Percentiles rank a stretch among this genome's conserved stretches.
Evolutionary conservation across 2,113 vertebrate genomes (phyloP).

Genomic region (Pica pica): DNA sequence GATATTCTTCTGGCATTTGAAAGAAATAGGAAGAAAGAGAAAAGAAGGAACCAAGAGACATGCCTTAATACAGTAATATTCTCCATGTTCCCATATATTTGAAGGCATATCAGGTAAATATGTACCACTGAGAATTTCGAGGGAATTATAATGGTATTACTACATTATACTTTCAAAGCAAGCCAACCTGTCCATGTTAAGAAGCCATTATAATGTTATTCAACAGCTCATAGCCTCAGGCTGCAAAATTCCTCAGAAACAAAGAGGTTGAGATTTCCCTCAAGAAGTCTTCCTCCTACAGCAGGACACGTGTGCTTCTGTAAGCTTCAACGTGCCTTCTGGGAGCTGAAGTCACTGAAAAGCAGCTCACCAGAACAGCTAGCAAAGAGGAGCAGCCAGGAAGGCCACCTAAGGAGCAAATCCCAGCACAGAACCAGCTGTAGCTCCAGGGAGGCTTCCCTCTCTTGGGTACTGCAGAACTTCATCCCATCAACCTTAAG

Average conservation of each 20-base stretch:
- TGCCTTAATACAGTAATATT: background rate
- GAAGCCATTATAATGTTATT: background rate
- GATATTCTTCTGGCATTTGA: background rate
- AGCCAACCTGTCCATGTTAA: background rate
- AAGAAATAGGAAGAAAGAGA: background rate
- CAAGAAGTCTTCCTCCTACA: background rate
- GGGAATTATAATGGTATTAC: background rate
- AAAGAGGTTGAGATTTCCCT: background rate
- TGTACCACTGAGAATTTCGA: background rate
- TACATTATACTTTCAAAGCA: background rate
- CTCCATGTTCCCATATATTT: background rate
- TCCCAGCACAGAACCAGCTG: background rate
- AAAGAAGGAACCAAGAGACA: background rate
- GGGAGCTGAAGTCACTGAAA: background rate
- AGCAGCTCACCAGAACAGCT: background rate
- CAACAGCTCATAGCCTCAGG: conserved; percentile 10
- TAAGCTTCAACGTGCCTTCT: background rate
- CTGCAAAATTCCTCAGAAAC: background rate
- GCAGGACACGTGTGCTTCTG: background rate
- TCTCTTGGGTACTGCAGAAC: background rate
- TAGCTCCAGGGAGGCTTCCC: background rate
- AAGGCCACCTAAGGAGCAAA: background rate
- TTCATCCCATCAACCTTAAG: background rate
- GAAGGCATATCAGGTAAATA: background rate
- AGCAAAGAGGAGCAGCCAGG: background rate